A percentile compares a stretch with the other conserved stretches of the same genome.
These are phyloP conservation scores for Heliothis subflexa DNA, from an alignment of 1,140 invertebrate species.

Conservation along the genomic window DNA sequence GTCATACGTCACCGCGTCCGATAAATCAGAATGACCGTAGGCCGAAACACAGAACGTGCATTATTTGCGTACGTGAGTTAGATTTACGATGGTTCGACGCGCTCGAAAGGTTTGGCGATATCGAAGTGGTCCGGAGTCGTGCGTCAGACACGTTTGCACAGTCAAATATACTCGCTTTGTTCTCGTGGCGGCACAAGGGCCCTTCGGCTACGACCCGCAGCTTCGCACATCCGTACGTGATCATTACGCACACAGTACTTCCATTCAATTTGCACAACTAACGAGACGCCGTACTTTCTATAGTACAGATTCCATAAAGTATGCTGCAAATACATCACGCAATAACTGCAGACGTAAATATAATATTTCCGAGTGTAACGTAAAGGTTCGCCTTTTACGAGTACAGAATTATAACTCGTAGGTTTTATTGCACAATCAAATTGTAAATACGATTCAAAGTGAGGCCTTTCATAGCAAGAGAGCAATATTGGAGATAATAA, in stretches of 20 bases:
- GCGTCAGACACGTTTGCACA: constrained; percentile 30
- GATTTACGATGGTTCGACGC: constrained; percentile 36
- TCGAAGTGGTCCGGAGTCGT: background rate
- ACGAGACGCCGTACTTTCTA: constrained; percentile 12
- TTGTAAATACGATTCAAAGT: constrained; percentile 24
- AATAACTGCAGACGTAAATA: constrained; percentile 8
- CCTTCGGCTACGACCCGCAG: constrained; percentile 24
- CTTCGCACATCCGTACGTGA: constrained; percentile 41
- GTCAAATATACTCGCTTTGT: constrained; percentile 39
- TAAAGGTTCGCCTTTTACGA: constrained; percentile 22
- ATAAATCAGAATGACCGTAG: constrained; percentile 1
- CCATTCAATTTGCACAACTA: constrained; percentile 49
- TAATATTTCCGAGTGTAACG: background rate
- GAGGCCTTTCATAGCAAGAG: constrained; percentile 32
- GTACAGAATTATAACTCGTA: constrained; percentile 22
- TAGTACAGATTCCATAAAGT: background rate
- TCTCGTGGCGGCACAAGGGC: constrained; percentile 28
- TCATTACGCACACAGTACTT: constrained; percentile 45
- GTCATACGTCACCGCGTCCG: background rate
- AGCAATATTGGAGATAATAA: constrained; percentile 50
- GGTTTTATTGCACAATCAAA: constrained; percentile 34
- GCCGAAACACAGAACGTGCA: background rate
- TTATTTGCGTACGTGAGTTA: constrained; percentile 23
- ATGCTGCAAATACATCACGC: background rate
- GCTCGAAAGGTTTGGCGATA: constrained; percentile 18